These are phyloP conservation scores for Macrotus californicus DNA, from an alignment of 2,113 vertebrate species.

Conservation along the genomic window DNA sequence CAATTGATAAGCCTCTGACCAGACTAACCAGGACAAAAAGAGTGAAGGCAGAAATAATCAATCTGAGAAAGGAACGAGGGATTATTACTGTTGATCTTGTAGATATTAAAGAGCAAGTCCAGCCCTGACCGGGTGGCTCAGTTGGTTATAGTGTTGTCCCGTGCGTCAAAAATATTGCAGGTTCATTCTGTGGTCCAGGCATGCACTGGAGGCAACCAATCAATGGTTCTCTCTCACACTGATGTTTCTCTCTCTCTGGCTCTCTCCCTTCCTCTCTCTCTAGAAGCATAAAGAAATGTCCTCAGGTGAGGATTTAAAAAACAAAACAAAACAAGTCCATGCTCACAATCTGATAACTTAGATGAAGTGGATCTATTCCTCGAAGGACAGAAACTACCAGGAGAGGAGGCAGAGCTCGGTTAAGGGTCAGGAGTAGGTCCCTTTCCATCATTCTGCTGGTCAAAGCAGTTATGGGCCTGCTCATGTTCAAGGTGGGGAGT, in stretches of 20 bases:
- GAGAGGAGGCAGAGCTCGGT: background rate
- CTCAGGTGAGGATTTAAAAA: too few relatives aligned
- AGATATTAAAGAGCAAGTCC: too few relatives aligned
- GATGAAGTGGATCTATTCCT: background rate
- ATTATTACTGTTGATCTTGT: accelerated
- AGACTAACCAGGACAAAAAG: background rate
- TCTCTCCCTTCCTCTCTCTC: too few relatives aligned
- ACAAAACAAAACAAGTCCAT: too few relatives aligned
- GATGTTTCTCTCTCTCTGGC: too few relatives aligned
- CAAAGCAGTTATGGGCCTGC: background rate
- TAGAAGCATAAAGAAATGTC: too few relatives aligned
- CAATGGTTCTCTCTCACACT: too few relatives aligned
- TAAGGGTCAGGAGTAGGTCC: background rate
- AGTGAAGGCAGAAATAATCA: background rate
- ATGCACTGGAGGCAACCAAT: too few relatives aligned
- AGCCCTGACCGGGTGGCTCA: too few relatives aligned
- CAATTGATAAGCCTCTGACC: background rate
- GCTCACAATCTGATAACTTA: background rate
- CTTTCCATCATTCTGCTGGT: background rate
- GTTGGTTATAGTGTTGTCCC: too few relatives aligned
- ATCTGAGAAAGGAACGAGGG: background rate
- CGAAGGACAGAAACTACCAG: background rate
- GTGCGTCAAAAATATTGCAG: too few relatives aligned
- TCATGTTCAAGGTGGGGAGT: background rate
- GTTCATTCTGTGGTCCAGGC: too few relatives aligned